A percentile compares a stretch with the other conserved stretches of the same genome.
Conservation (phyloP, 2,888 invertebrate species). For the Pollenia labialis region DNA sequence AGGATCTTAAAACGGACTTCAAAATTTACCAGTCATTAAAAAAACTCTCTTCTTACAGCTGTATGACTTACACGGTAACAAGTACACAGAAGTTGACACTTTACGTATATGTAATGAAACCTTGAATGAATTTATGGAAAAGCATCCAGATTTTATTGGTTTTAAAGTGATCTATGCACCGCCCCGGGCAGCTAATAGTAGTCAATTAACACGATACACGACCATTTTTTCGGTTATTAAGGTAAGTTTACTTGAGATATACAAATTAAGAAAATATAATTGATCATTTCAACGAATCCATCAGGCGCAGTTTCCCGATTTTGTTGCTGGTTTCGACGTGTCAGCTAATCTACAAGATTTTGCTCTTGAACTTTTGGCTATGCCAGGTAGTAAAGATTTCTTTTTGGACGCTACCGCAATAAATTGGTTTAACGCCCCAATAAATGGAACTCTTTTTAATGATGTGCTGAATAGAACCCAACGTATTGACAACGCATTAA, state of each 20-base stretch:
- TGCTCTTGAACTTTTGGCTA: slow-evolving; percentile 85
- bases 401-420: slow-evolving; percentile 94
- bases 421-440: slow-evolving; percentile 88
- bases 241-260: slow-evolving; percentile 72
- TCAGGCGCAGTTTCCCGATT: slow-evolving; percentile 86
- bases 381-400: slow-evolving; percentile 86
- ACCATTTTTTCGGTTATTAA: slow-evolving; percentile 78
- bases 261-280: too few relatives aligned
- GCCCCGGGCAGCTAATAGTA: slow-evolving; percentile 84
- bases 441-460: slow-evolving; percentile 91
- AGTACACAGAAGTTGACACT: slow-evolving; percentile 85
- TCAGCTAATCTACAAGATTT: slow-evolving; percentile 88
- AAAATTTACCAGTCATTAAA: background rate
- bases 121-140: slow-evolving; percentile 85
- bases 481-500: slow-evolving; percentile 91
- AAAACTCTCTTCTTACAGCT: slow-evolving; percentile 78
- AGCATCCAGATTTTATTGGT: slow-evolving; percentile 88
- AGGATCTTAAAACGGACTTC: background rate
- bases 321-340: slow-evolving; percentile 90
- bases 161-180: slow-evolving; percentile 89
- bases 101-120: slow-evolving; percentile 86
- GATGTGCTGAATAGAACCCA: slow-evolving; percentile 90
- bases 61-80: slow-evolving; percentile 88
- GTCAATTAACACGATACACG: slow-evolving; percentile 84
- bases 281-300: slow-evolving; percentile 74